Evolutionary conservation across 2,888 invertebrate species (phyloP), one percentile per base, ranked within the genome.

Genomic region (Gymnocheta viridis): DNA sequence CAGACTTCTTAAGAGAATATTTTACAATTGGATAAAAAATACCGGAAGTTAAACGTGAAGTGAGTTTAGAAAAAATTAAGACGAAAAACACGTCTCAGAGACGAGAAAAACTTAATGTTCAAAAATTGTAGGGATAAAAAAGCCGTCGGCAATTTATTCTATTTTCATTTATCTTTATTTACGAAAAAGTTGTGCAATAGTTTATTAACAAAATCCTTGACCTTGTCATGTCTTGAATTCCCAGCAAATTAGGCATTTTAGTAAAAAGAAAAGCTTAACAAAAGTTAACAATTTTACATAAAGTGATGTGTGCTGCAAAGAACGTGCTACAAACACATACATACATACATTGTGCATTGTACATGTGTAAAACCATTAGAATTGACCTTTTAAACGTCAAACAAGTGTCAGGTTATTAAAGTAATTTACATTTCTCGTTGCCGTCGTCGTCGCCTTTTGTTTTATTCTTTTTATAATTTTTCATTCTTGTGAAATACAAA

Each of bases 351-450:
- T 10, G 27, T 24, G 12, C 14, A 5, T 19, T 4, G 19, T 64
- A 64, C 47, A 62, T 41, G 41, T 41, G 62, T 62, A 62, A 62
- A 70, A 38, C 64, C 76, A 81, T 62, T 77, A 72, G 72, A 35
- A 69, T 41, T 84, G 84, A 84, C 81, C 81, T 84, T 84, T 84
- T 47, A 73, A 73, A 84, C 54, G 81, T 81, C 84, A 84, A 77
- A 69, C 77, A 81, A 81, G 77, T 84, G 81, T 84, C 84, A 84
- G 69, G 47, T 81, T 84, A 81, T 84, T 69, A 70, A 69, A 70
- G 17, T 44, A 44, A 64, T 78, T 74, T 69, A 66, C 64, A 64
- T 73, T 73, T 32, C 60, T 35, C 35, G 32, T 32, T 41, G 10
- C 24, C 44, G 19, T n/a, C 7, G 14, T 58, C 19, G 41, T 14